Conservation (phyloP, 2,113 vertebrate species). For the Coptodon bakossiorum region DNA sequence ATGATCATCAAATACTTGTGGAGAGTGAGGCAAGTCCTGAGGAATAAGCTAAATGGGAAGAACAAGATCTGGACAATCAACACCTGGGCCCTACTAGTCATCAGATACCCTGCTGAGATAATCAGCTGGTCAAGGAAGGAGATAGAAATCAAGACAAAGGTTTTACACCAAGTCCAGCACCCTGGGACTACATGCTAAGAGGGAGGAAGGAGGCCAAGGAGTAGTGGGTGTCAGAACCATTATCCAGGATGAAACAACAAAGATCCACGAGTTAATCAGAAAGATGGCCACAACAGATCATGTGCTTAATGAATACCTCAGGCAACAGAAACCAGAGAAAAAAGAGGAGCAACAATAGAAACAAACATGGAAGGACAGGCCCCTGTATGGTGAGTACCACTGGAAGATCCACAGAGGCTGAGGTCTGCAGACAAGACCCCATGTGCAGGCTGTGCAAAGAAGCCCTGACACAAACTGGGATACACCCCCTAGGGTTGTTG, state of each 20-base stretch:
- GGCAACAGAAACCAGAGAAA: neutral
- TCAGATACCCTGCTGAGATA: neutral
- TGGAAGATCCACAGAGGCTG: neutral
- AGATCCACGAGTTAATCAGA: neutral
- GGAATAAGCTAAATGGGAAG: neutral
- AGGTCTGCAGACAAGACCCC: fast-evolving
- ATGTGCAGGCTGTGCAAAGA: neutral
- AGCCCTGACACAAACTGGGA: neutral
- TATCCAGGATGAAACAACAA: neutral
- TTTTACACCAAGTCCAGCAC: neutral
- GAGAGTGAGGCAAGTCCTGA: neutral
- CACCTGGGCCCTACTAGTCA: neutral
- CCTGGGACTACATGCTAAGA: neutral
- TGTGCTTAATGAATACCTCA: neutral
- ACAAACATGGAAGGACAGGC: fast-evolving
- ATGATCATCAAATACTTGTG: neutral
- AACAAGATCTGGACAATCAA: neutral
- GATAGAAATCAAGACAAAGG: neutral
- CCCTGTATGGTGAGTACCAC: neutral
- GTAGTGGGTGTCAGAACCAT: neutral
- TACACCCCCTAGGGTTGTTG: neutral
- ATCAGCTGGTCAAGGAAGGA: neutral
- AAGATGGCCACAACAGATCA: neutral
- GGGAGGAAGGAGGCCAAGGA: fast-evolving
- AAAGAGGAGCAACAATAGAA: neutral